Base-by-base conservation (phyloP, 1,140 invertebrate species). In the Oscheius sp. region DNA sequence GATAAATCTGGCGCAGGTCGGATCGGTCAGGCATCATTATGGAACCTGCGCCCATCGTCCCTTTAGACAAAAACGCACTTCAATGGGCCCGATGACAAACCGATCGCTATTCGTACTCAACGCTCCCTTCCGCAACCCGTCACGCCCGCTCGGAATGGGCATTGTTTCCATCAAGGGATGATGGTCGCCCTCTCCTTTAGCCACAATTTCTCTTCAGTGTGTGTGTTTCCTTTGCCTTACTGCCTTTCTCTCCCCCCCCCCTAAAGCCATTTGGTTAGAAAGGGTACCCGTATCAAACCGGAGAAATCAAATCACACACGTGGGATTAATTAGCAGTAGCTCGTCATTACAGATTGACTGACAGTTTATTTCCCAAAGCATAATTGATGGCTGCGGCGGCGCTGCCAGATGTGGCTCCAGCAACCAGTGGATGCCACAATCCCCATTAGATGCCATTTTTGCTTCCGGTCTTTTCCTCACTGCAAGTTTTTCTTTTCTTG, bases 331-430 rank as follows among this genome's bases (percentile, higher is more conserved):
- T 55, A 55, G 23, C 49, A 55, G 49, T 55, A 55, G 49, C 49
- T 55, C 7, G 49, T 26, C 4, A 7, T 15, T 26, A 55, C 49
- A 55, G 49, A 55, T 55, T 55, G 49, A 55, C 15, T 55, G 49
- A 55, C 49, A 55, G 49, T 55, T 55, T 55, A 23, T 55, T 55
- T 55, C 49, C 49, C 49, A 7, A 23, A 55, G 49, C 49, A 55
- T 55, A 55, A 55, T 55, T 55, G 49, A 55, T 55, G 49, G 49
- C 38, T 10, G n/a, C 7, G 38, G 7, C 15, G 49, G 15, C 49
- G n/a, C n/a, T n/a, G 23, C 49, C 49, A 55, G 49, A 55, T 55
- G 49, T 55, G 38, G 38, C n/a, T n/a, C 10, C 10, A 42, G 49
- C 49, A 55, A 55, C 49, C 15, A 55, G 49, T 55, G 49, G 49